phyloP scores from a whole-genome alignment of 2,113 vertebrate species.

The Patagioenas fasciata region DNA sequence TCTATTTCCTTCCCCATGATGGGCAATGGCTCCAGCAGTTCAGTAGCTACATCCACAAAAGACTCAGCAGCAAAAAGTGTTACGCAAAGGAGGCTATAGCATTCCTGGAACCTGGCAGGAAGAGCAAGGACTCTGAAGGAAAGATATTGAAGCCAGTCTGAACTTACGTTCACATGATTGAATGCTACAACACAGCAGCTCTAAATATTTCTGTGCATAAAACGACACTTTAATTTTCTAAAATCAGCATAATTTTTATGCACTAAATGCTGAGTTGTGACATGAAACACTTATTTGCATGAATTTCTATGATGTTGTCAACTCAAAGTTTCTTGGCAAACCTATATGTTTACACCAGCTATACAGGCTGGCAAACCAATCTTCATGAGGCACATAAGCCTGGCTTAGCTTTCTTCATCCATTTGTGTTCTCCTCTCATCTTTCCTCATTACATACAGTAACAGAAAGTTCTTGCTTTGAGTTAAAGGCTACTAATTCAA shows the following conservation, averaged over 20 bases:
- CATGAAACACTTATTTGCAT: conserved; percentile 12
- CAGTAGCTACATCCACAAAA: neutral
- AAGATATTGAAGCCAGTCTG: neutral
- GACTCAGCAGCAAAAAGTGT: neutral
- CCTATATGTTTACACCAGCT: neutral
- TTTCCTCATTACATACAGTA: neutral
- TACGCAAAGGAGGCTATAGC: neutral
- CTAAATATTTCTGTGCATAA: conserved; percentile 17
- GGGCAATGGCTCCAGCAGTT: neutral
- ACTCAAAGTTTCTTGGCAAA: neutral
- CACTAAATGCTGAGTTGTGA: neutral
- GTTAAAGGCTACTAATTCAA: neutral
- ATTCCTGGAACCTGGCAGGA: neutral
- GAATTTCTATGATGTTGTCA: conserved; percentile 22
- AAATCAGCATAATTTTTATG: conserved; percentile 5
- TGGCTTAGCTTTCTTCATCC: neutral
- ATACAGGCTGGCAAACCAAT: neutral
- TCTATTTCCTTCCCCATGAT: neutral
- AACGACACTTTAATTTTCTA: conserved; percentile 38
- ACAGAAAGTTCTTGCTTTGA: neutral
- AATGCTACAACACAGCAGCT: neutral
- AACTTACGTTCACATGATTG: neutral
- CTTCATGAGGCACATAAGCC: rapidly evolving
- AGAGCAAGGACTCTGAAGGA: neutral
- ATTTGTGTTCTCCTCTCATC: neutral